Evolutionary conservation across 1,140 invertebrate genomes (phyloP), one percentile per base, ranked within the genome.

Genomic region (Atta texana): DNA sequence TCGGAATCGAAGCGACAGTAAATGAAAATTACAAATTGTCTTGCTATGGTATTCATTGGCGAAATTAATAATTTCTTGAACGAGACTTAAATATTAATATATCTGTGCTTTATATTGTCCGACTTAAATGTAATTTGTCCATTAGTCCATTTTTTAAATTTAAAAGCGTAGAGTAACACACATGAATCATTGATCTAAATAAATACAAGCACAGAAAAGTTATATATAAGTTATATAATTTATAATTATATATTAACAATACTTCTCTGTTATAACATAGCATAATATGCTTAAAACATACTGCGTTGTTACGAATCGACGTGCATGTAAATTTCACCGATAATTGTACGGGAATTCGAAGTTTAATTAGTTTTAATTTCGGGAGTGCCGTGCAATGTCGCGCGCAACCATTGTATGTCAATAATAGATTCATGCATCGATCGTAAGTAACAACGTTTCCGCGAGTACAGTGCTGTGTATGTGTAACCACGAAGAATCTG

Each of bases 321-420:
- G 4, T n/a, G 18, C 18, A 39, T 66, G 31, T 39, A 66, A 66
- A 39, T 39, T 34, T 66, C 8, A 12, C 14, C 10, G 31, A 66
- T 39, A 66, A 21, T 21, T 18, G 64, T 66, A 6, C 0, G 31
- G n/a, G 31, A 66, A 34, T n/a, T 39, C 31, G 18, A 1, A 31
- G 8, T 64, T 66, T 66, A 66, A 66, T n/a, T 66, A 66, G 31
- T 66, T 66, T 66, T n/a, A 66, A n/a, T 18, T 39, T 39, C 8
- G 64, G 3, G 0, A 66, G 64, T 39, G 64, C 8, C 8, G 18
- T 39, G 31, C 64, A 39, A 39, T 66, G 31, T 66, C 64, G 64
- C 3, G 31, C 64, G 18, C 39, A 44, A 44, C 39, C 39, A 66
- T 64, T 16, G 18, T 12, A 16, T 39, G 4, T 66, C 18, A 66